Percentiles rank a stretch among this genome's conserved stretches.
phyloP scores from a whole-genome alignment of 2,113 vertebrate species.

The zebrafish (Danio rerio) region GRCz12tu NC_133191.1:53298501-53299000 shows the following conservation, averaged over 20 bases:
- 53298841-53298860: constrained; percentile 60
- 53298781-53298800: constrained; percentile 51
- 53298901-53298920: not conserved
- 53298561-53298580: not conserved
- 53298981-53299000: not conserved
- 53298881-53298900: constrained; percentile 37
- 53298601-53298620: not conserved
- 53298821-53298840: constrained; percentile 49
- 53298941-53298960: constrained; percentile 61
- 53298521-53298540: not conserved
- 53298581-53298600: not conserved
- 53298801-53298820: constrained; percentile 60
- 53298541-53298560: not conserved
- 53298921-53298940: constrained; percentile 22
- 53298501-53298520: too few species aligned
- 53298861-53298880: constrained; percentile 69
- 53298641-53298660: constrained; percentile 2
- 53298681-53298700: constrained; percentile 5
- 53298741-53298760: constrained; percentile 11
- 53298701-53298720: not conserved
- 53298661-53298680: constrained; percentile 16
- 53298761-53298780: constrained; percentile 40
- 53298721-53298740: constrained; percentile 28
- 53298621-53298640: too few species aligned
- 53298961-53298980: constrained; percentile 40